Evolutionary conservation across 1,140 invertebrate species (phyloP), one percentile per base, ranked within the genome.

Genomic region (Euwallacea fornicatus): DNA sequence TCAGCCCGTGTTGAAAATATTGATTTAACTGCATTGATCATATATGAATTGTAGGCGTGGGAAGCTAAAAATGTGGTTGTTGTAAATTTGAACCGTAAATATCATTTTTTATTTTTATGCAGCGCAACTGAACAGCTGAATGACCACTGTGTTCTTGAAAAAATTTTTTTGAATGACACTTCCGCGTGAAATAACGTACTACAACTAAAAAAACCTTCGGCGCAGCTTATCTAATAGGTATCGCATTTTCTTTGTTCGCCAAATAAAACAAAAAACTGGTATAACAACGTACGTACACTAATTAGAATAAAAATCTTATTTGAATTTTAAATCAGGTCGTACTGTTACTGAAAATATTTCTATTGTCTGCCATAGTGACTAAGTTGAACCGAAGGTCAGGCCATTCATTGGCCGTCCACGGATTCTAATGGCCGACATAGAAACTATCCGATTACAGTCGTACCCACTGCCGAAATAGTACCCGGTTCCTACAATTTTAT

Each of bases 301-400:
- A 43, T 41, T 61, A 61, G 42, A 61, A 61, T 42, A 61, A 61
- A 58, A 43, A 41, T 42, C 33, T 61, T 42, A 61, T 61, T 61
- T 42, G 33, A 41, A 61, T 61, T 61, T 61, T 61, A 56, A 61
- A 61, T 61, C 11, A 42, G 9, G 11, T 56, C 54, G 59, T 43
- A 61, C 59, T 33, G 59, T 61, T 43, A 61, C 59, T 61, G 59
- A 61, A 61, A 33, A 42, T 43, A 61, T 61, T 61, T 61, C 59
- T 61, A 61, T 61, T 61, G 59, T 61, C 59, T 61, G 42, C 59
- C 33, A n/a, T 61, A 61, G 42, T 61, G 59, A 61, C 59, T 61
- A 42, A 61, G 10, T 42, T 15, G 59, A 42, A 11, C 33, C 59
- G 59, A 61, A 61, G 59, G 59, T 61, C 59, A 42, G 11, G 6